Base-by-base conservation (phyloP, 2,888 invertebrate genomes). In the Gastrophysa polygoni region DNA sequence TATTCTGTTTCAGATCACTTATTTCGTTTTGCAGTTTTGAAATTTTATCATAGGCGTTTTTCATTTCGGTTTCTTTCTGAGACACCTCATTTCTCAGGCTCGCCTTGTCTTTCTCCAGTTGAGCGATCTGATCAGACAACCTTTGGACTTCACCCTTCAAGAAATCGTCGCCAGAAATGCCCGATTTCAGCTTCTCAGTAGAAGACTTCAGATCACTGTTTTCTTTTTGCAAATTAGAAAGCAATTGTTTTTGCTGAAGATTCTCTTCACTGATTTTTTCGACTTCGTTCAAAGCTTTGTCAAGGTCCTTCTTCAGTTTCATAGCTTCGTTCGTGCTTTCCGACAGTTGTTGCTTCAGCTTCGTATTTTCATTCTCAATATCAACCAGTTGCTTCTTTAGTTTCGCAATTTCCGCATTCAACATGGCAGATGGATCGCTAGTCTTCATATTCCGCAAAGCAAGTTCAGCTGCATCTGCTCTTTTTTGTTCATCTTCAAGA, bases 391-490 rank as follows among this genome's bases (percentile, higher is more conserved):
- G 63, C 18, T 66, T 56, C 64, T 70, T 68, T 11, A 70, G 50
- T 54, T 68, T 65, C 18, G 68, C 62, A 29, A 70, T 65, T 63
- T 75, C 71, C 14, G 67, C 69, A 16, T 68, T 72, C 48, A 73
- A 55, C 69, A 72, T 69, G 11, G 63, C 66, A 1, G 68, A 69
- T 5, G 69, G 70, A 58, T 74, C 73, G 24, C 66, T 65, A 2
- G 66, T 57, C 59, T 71, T 73, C 29, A 71, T 55, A 46, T 71
- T 69, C 16, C 63, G 62, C 16, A 73, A 29, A n/a, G 68, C 62
- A 14, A 68, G 68, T 67, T 75, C 73, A 17, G 73, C 68, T 10
- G 59, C 63, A n/a, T 71, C 71, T 0, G 73, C 72, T 17, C 71
- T 59, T 56, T 63, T 64, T 62, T 74, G 69, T 28, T 70, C 71